phyloP scores from a whole-genome alignment of 2,113 vertebrate species.

The Callithrix jacchus region DNA sequence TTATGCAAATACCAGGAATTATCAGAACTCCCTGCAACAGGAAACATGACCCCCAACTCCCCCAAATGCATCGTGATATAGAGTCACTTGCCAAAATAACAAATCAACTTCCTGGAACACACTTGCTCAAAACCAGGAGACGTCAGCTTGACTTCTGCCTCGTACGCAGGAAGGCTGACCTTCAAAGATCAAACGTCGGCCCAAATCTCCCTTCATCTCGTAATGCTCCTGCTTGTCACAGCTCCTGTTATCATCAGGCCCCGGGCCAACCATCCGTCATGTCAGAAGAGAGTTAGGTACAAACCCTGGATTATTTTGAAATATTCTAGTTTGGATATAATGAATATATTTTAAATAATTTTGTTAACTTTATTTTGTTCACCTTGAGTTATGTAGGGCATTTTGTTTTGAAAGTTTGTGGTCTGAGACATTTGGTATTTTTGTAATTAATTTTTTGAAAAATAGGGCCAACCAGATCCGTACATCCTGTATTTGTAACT shows the following conservation, averaged over 20 bases:
- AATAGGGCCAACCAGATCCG: too few relatives aligned
- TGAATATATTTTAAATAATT: too few relatives aligned
- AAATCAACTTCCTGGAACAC: slow-evolving; percentile 60
- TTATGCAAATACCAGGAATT: slow-evolving; percentile 36
- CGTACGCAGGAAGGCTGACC: slow-evolving; percentile 4
- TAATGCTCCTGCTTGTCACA: too few relatives aligned
- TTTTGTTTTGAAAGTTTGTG: too few relatives aligned
- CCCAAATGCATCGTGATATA: background rate
- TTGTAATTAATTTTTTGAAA: too few relatives aligned
- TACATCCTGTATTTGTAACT: too few relatives aligned
- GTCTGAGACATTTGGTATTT: too few relatives aligned
- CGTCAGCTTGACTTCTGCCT: slow-evolving; percentile 40
- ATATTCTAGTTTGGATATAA: too few relatives aligned
- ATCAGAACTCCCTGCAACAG: background rate
- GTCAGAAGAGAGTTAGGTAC: background rate
- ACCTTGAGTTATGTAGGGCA: too few relatives aligned
- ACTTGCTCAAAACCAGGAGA: background rate
- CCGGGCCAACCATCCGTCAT: background rate
- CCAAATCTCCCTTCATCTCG: background rate
- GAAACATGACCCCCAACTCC: slow-evolving; percentile 33
- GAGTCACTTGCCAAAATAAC: background rate
- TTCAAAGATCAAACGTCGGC: background rate
- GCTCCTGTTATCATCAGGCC: background rate
- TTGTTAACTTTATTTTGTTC: too few relatives aligned
- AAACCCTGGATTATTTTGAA: background rate